phyloP scores from a whole-genome alignment of 2,888 invertebrate species.

The Antheraea assamensis region DNA sequence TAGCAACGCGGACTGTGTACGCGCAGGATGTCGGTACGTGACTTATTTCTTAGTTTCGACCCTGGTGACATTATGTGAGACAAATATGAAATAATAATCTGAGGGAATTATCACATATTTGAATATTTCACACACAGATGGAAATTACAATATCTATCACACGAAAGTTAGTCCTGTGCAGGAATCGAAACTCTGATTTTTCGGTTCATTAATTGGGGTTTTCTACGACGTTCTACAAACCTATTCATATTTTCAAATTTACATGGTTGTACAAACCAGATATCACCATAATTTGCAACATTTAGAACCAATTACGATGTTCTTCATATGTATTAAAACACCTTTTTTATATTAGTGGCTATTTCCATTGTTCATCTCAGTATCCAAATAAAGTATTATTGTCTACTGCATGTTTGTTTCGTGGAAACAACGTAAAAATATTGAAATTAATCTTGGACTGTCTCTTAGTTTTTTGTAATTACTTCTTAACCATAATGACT shows the following conservation, averaged over 20 bases:
- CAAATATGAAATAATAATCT: neutral
- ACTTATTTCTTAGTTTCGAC: slow-evolving; percentile 58
- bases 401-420: neutral
- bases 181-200: neutral
- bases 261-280: too few relatives aligned
- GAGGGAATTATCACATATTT: neutral
- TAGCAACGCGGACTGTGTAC: slow-evolving; percentile 31
- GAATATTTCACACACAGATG: too few relatives aligned
- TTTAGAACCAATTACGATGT: neutral
- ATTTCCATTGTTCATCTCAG: neutral
- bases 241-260: too few relatives aligned
- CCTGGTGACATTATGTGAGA: slow-evolving; percentile 15
- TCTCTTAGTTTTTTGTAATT: too few relatives aligned
- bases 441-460: too few relatives aligned
- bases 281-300: too few relatives aligned
- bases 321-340: neutral
- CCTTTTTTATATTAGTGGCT: neutral
- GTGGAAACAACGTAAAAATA: neutral
- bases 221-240: too few relatives aligned
- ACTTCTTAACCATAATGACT: too few relatives aligned
- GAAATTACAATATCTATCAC: too few relatives aligned
- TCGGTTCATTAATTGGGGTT: too few relatives aligned
- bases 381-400: neutral
- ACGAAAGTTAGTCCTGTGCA: too few relatives aligned
- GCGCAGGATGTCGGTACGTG: slow-evolving; percentile 72